Conservation (phyloP, 2,113 vertebrate species). For the Hippoglossus stenolepis region DNA sequence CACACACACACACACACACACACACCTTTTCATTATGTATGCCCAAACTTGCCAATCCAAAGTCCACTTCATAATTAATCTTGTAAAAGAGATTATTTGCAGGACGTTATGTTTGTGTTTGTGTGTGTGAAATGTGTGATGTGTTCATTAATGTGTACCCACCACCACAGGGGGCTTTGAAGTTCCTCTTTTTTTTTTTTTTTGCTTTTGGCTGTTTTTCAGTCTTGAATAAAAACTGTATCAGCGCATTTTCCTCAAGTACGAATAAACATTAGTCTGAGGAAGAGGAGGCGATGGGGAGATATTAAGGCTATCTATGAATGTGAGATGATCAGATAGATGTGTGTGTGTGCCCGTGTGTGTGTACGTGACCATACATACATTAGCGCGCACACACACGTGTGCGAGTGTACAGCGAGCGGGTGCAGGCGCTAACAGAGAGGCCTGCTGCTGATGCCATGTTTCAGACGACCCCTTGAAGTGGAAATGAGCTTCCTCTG, state of each 20-base stretch:
- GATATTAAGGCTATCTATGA: slow-evolving; percentile 51
- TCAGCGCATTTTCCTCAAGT: slow-evolving; percentile 78
- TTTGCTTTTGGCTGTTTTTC: slow-evolving; percentile 77
- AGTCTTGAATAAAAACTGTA: slow-evolving; percentile 60
- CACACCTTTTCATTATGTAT: slow-evolving; percentile 12
- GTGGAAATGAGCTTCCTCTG: slow-evolving; percentile 81
- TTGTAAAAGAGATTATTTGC: slow-evolving; percentile 44
- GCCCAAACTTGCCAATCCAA: slow-evolving; percentile 46
- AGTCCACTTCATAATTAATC: slow-evolving; percentile 45
- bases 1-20: background rate
- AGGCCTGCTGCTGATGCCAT: slow-evolving; percentile 84
- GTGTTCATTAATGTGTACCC: slow-evolving; percentile 67
- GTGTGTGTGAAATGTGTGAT: slow-evolving; percentile 54
- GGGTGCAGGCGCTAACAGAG: slow-evolving; percentile 47
- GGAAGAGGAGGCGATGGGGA: slow-evolving; percentile 55
- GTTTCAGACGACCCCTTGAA: slow-evolving; percentile 82
- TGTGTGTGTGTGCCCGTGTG: slow-evolving; percentile 29
- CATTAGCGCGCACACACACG: background rate
- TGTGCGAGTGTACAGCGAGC: background rate
- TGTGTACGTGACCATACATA: slow-evolving; percentile 10
- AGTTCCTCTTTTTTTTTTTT: slow-evolving; percentile 54
- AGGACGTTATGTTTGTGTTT: slow-evolving; percentile 38
- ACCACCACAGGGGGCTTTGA: slow-evolving; percentile 60
- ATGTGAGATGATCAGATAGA: slow-evolving; percentile 51
- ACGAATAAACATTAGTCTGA: slow-evolving; percentile 70